Base-by-base conservation (phyloP, 2,888 invertebrate species). In the Lysandra bellargus region DNA sequence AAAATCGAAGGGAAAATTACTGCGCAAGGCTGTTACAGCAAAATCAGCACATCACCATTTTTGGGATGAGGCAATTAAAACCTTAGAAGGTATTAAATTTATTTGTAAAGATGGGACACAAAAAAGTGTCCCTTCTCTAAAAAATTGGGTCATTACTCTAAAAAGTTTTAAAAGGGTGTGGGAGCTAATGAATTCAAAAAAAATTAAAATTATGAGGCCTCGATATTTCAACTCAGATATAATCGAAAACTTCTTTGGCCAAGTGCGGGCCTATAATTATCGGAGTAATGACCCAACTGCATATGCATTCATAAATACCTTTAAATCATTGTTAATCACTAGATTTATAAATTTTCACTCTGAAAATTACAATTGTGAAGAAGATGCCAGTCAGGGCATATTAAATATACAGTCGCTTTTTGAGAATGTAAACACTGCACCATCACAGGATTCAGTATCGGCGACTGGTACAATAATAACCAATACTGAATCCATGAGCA, bases 351-450 rank as follows among this genome's bases (percentile, higher is more conserved):
- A 73, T 73, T 73, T 73, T 37, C 40, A 40, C 30, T 73, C 17
- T 40, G 73, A 73, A 73, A 73, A 73, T 73, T 73, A 37, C n/a
- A 73, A 73, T 73, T 73, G 40, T 37, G 37, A 73, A 37, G n/a
- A 73, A 14, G 33, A 72, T 1, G 14, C 17, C 14, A 72, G 72
- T 53, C 14, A 53, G 53, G 53, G 53, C 14, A 53, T 53, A 53
- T 53, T 53, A 53, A 14, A 53, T 33, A 33, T 53, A 53, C 0
- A 53, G 53, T 53, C 53, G 53, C 53, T 49, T 49, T 49, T 49
- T 49, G 49, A 49, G 49, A 49, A 49, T 49, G 49, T 49, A 49
- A 49, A 49, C 49, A 49, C 49, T 49, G 49, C 49, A 49, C 49
- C 49, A 49, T 49, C 49, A 49, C 49, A 49, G 49, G 49, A 49